Evolutionary conservation across 2,797 vertebrate genomes (phyloP).

Genomic region (Parambassis ranga): DNA sequence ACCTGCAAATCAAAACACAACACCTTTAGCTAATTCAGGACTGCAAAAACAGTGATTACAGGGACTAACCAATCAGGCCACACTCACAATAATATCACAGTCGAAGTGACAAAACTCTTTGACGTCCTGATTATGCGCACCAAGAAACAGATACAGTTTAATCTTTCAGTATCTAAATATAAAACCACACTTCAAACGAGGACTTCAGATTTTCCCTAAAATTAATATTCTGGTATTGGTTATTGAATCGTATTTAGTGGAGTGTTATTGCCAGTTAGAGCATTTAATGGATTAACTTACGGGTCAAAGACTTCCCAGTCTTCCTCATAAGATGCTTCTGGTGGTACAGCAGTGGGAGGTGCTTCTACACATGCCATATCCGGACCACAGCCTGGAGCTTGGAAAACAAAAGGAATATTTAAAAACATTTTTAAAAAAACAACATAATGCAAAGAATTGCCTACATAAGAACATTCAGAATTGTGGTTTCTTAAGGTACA

Average conservation of each 20-base stretch:
- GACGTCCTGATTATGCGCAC: too few relatives aligned
- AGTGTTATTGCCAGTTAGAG: too few relatives aligned
- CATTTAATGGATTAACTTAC: slow-evolving; percentile 82
- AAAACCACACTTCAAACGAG: not conserved
- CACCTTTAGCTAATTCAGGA: not conserved
- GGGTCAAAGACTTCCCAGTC: slow-evolving; percentile 99
- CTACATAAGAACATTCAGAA: too few relatives aligned
- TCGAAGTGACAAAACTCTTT: too few relatives aligned
- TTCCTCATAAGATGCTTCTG: slow-evolving; percentile 95
- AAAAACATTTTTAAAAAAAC: not conserved
- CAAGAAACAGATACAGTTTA: too few relatives aligned
- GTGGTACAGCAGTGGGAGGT: slow-evolving; percentile 81
- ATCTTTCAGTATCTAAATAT: not conserved
- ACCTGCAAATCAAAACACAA: slow-evolving; percentile 76
- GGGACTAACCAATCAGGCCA: not conserved
- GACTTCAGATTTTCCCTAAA: too few relatives aligned
- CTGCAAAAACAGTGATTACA: too few relatives aligned
- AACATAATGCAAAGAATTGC: too few relatives aligned
- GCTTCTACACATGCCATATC: slow-evolving; percentile 88
- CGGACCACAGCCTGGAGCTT: slow-evolving; percentile 89
- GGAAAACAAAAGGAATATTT: slow-evolving; percentile 23
- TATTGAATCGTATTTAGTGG: too few relatives aligned
- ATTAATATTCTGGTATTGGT: too few relatives aligned
- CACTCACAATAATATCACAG: too few relatives aligned
- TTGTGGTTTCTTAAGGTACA: too few relatives aligned